Evolutionary conservation across 92 coral and sea anemone genomes (phyloP).

Genomic region (Zoanthus sansibaricus): DNA sequence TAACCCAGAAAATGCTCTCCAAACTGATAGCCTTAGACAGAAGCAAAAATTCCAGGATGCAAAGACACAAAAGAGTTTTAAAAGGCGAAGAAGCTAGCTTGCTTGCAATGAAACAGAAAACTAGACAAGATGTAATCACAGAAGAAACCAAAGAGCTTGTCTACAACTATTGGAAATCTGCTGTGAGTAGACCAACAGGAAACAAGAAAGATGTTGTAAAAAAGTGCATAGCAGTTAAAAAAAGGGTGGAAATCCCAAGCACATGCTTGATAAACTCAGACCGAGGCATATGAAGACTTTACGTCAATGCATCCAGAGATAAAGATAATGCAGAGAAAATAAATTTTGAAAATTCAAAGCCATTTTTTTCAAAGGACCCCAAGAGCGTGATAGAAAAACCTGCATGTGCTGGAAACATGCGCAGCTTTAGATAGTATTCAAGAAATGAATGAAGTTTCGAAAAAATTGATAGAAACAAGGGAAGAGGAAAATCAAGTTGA

Average conservation of each 20-base stretch:
- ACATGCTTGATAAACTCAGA: slow-evolving; percentile 24
- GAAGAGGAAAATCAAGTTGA: slow-evolving; percentile 17
- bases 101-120: slow-evolving; percentile 17
- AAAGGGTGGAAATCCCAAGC: slow-evolving; percentile 27
- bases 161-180: slow-evolving; percentile 20
- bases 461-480: slow-evolving; percentile 20
- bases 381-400: slow-evolving; percentile 17
- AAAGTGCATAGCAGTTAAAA: slow-evolving; percentile 8
- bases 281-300: slow-evolving; percentile 1
- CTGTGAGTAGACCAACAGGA: slow-evolving; percentile 41
- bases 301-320: slow-evolving; percentile 29
- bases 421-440: slow-evolving; percentile 24
- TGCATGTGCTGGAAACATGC: slow-evolving; percentile 15
- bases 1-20: not conserved
- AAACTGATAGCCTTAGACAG: slow-evolving; percentile 21
- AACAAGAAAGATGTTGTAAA: slow-evolving; percentile 35
- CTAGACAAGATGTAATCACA: slow-evolving; percentile 22
- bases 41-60: slow-evolving; percentile 24
- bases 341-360: not conserved
- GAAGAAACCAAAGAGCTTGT: slow-evolving; percentile 34
- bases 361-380: slow-evolving; percentile 23
- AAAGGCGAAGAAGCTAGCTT: slow-evolving; percentile 29
- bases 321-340: slow-evolving; percentile 21
- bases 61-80: slow-evolving; percentile 22
- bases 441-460: slow-evolving; percentile 20